Evolutionary conservation across 2,888 invertebrate genomes (phyloP), one percentile per base, ranked within the genome.

Genomic region (Euproctis similis): DNA sequence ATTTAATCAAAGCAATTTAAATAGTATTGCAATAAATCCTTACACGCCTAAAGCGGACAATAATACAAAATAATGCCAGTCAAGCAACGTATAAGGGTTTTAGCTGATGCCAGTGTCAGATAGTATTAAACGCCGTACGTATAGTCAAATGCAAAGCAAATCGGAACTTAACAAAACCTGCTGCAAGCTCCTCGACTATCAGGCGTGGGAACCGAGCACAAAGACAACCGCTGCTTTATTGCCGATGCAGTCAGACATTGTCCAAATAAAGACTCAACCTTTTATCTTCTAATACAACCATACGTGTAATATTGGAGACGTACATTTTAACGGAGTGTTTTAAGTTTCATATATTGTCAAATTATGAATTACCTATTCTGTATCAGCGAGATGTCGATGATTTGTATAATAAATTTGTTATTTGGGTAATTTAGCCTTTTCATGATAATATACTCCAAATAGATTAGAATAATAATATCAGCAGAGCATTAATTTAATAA

Each of bases 161-260:
- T 33, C 34, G 27, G 36, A 29, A 36, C 35, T 30, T 36, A 25
- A 34, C 27, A 34, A 34, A 38, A 26, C 31, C 58, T 54, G 59
- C 55, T 63, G 68, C 67, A 58, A 59, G 56, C 55, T 56, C 45
- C 51, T 50, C 48, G 52, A 55, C 46, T 55, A 47, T 46, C 56
- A 59, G 62, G 60, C 59, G 62, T 69, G 72, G 60, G 70, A 73
- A 73, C 55, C 37, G 43, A 56, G 51, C 41, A 68, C 64, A 66
- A 68, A 70, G 63, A 47, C n/a, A n/a, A 46, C 69, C 62, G 66
- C 64, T 64, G 46, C 47, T 66, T 70, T 64, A 71, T 67, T 46
- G 64, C 46, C 59, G 56, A 59, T 64, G 65, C 66, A 64, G 49
- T 50, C 58, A 44, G 50, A 54, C 17, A 17, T 17, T 59, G 59